Evolutionary conservation across 2,797 vertebrate species (phyloP).

Genomic region (Lithobates pipiens): DNA sequence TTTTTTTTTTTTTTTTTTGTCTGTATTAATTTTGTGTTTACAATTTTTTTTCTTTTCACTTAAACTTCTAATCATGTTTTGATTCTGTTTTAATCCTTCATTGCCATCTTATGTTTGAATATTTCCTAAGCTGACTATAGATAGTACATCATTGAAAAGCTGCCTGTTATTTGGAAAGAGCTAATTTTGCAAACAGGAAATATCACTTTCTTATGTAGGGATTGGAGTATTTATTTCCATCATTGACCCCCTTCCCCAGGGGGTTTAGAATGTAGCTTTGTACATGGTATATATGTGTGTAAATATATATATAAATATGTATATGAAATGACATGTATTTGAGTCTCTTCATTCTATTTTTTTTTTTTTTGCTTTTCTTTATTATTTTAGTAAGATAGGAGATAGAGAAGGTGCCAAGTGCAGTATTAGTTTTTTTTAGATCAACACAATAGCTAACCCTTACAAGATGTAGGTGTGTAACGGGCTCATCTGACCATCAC

Average conservation of each 20-base stretch:
- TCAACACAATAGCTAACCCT: no score
- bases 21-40: neutral
- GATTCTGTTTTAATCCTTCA: slow-evolving; percentile 75
- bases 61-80: slow-evolving; percentile 74
- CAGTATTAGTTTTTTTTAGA: no score
- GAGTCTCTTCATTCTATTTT: no score
- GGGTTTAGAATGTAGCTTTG: slow-evolving; percentile 98
- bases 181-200: slow-evolving; percentile 75
- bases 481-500: no score
- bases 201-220: slow-evolving; percentile 85
- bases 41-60: slow-evolving; percentile 73
- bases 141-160: slow-evolving; percentile 77
- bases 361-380: no score
- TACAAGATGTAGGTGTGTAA: no score
- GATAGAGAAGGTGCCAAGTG: no score
- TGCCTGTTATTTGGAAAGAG: slow-evolving; percentile 76
- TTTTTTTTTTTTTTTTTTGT: slow-evolving; percentile 69
- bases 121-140: slow-evolving; percentile 79
- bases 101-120: slow-evolving; percentile 77
- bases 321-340: slow-evolving; percentile 67
- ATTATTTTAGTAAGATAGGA: no score
- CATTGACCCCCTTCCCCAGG: slow-evolving; percentile 85
- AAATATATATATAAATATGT: slow-evolving; percentile 83
- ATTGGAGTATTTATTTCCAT: slow-evolving; percentile 98
- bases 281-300: slow-evolving; percentile 94